Evolutionary conservation across 1,140 invertebrate genomes (phyloP), one percentile per base, ranked within the genome.

Genomic region (Zaprionus camerounensis): DNA sequence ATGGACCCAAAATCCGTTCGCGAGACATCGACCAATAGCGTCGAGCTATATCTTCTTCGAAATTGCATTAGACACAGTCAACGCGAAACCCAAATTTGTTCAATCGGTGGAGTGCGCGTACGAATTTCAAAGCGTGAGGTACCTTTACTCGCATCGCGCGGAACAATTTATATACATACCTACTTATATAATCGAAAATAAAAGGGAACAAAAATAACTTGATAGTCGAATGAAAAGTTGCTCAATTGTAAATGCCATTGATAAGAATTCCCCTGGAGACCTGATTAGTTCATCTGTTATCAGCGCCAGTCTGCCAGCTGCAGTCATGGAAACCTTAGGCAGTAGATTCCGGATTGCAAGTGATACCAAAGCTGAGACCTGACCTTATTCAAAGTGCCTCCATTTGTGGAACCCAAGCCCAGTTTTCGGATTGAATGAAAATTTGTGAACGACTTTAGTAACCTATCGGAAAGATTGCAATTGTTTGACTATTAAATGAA

Each of bases 91-190:
- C 44, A 78, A 55, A 80, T 81, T 65, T 46, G 51, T 58, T 81
- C 85, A 71, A 81, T 68, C 61, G 81, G 81, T 85, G 80, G 80
- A 88, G 83, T 90, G 85, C 82, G 85, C 74, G 76, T 86, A 80
- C 76, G 86, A 77, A 91, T 77, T 82, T 91, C 86, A 71, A 85
- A 88, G 81, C 79, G 85, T 88, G 81, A 88, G 85, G 85, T 88
- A 88, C 13, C 55, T n/a, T 64, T 28, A 46, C 41, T 17, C 41
- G 41, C 28, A n/a, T 26, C 26, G 46, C 12, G 17, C 74, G 68
- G 63, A 90, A 64, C 56, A 28, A 75, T 65, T 68, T 74, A 11
- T 3, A 53, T 11, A 17, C 44, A 53, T 11, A 17, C 44, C 9
- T 24, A 51, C 31, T 76, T 76, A 71, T 65, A 71, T 76, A 76